Conservation (phyloP, 1,140 invertebrate species). For the Vanessa tameamea region DNA sequence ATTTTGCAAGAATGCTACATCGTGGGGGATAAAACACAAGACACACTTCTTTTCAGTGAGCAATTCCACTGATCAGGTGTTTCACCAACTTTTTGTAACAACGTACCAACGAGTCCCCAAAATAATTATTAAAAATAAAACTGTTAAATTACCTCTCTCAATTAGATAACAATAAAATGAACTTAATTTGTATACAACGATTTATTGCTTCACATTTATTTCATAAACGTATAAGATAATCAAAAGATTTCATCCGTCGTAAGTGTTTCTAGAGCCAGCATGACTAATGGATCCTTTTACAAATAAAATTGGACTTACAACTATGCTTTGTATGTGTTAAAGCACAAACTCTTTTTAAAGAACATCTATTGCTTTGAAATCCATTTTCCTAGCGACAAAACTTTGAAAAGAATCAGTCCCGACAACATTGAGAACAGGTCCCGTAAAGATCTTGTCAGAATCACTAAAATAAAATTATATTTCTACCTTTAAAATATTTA, state of each 20-base stretch:
- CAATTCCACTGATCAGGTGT: too few relatives aligned
- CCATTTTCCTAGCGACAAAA: constrained; percentile 27
- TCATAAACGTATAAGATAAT: neutral
- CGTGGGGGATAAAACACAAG: too few relatives aligned
- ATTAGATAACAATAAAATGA: neutral
- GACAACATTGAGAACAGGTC: neutral
- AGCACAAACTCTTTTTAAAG: constrained; percentile 4
- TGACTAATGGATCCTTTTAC: constrained; percentile 5
- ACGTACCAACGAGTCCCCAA: too few relatives aligned
- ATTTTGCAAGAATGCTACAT: neutral
- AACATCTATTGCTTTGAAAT: constrained; percentile 24
- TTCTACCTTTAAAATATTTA: neutral
- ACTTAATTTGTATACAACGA: neutral
- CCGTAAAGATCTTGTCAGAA: neutral
- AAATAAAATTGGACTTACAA: constrained; percentile 29
- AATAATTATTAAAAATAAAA: too few relatives aligned
- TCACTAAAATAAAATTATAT: neutral
- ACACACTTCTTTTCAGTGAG: too few relatives aligned
- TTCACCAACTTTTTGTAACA: too few relatives aligned
- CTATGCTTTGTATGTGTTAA: constrained; percentile 23
- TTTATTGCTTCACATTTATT: neutral
- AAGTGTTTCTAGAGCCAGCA: neutral
- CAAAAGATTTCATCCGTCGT: neutral
- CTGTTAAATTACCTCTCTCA: too few relatives aligned
- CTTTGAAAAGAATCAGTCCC: constrained; percentile 3